Evolutionary conservation across 2,113 vertebrate species (phyloP).

Genomic region (Atrichornis clamosus): DNA sequence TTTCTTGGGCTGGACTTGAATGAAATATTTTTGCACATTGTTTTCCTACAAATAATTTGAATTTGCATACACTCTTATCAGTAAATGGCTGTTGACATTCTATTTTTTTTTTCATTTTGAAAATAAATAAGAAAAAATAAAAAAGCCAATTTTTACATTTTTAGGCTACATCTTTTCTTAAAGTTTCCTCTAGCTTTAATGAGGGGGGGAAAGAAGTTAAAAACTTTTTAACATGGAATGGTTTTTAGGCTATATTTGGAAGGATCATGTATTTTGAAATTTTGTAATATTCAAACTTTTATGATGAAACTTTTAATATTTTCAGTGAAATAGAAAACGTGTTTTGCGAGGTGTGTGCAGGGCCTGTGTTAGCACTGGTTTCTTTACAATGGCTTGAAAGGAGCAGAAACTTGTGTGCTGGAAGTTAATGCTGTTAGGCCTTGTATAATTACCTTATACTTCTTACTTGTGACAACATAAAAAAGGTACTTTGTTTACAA

Average conservation of each 20-base stretch:
- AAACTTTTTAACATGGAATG: neutral
- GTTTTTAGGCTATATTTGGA: slow-evolving; percentile 28
- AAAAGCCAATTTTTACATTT: neutral
- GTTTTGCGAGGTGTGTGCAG: neutral
- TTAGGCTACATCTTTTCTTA: neutral
- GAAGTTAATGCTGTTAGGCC: neutral
- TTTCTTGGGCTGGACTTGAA: neutral
- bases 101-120: neutral
- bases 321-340: neutral
- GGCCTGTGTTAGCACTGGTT: neutral
- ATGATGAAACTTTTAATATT: neutral
- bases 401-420: neutral
- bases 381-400: neutral
- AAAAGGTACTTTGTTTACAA: neutral
- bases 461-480: neutral
- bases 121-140: neutral
- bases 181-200: neutral
- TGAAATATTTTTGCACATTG: slow-evolving; percentile 6
- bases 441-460: neutral
- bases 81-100: neutral
- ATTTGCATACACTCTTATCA: neutral
- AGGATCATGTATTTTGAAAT: slow-evolving; percentile 5
- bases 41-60: slow-evolving; percentile 13
- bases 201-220: neutral
- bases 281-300: slow-evolving; percentile 20